Conservation (phyloP, 2,797 vertebrate species). For the Smutsia temminckii region DNA sequence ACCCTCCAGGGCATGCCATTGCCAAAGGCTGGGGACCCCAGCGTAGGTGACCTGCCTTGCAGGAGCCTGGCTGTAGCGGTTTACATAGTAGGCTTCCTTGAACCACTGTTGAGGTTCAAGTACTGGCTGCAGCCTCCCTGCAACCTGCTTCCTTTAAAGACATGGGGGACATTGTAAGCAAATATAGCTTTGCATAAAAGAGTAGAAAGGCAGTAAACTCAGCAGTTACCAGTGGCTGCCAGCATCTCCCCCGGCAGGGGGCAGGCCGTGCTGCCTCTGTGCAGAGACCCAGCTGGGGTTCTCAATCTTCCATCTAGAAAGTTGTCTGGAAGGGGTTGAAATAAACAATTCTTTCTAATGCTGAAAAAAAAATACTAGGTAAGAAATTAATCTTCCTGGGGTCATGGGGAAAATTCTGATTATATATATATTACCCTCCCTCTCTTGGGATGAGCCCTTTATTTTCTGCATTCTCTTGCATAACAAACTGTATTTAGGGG, state of each 20-base stretch:
- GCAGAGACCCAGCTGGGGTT: neutral
- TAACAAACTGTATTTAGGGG: neutral
- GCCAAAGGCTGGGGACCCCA: neutral
- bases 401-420: neutral
- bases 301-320: neutral
- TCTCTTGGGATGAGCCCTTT: neutral
- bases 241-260: neutral
- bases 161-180: slow-evolving; percentile 32
- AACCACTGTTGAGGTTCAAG: neutral
- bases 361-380: neutral
- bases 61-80: neutral
- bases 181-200: slow-evolving; percentile 72
- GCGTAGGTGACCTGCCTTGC: no score
- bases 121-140: slow-evolving; percentile 34
- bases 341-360: neutral
- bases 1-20: neutral
- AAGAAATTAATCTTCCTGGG: neutral
- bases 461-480: neutral
- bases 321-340: neutral
- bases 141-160: slow-evolving; percentile 67
- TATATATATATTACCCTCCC: neutral
- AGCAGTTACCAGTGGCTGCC: neutral
- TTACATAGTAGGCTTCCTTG: neutral
- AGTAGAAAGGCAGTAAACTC: slow-evolving; percentile 61
- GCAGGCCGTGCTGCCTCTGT: neutral